Evolutionary conservation across 2,888 invertebrate species (phyloP), one percentile per base, ranked within the genome.

Genomic region (Syrphus vitripennis): DNA sequence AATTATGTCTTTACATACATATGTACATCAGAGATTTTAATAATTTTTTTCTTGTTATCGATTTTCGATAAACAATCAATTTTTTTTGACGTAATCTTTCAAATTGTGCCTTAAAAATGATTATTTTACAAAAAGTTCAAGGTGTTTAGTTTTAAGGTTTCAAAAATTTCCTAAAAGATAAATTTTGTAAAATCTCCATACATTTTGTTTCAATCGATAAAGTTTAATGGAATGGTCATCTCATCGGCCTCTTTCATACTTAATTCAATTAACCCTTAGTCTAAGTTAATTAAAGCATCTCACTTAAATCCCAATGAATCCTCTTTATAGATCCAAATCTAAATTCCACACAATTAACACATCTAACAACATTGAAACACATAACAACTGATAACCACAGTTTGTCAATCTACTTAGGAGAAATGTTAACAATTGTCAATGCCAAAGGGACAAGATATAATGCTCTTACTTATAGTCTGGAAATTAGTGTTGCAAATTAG

Each of bases 391-490:
- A 50, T n/a, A 50, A 26, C 24, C 50, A 26, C n/a, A 26, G 3
- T n/a, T n/a, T 14, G 50, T 48, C 14, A 24, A 45, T 45, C 21
- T 48, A 5, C 29, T 31, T 34, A 3, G 7, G 48, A 80, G 50
- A 80, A 71, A 65, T 84, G 70, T 79, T 79, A 79, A 83, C 79
- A 79, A 83, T 83, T 79, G 70, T 78, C 83, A 70, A 53, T 55
- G 69, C 70, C 74, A 83, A 48, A 21, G 21, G 21, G 5, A 50
- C 57, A 48, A 40, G 26, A 55, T 37, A 55, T 61, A 67, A 37
- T 26, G 29, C 31, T 53, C 31, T 24, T 2, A 14, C 24, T n/a
- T 3, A 50, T 14, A 24, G 24, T 50, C 6, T 0, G 7, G 6
- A 3, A 14, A 3, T 24, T n/a, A 50, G 24, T 0, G 50, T 50